Evolutionary conservation across 92 coral and sea anemone genomes (phyloP).

Genomic region (Micromussa lordhowensis): DNA sequence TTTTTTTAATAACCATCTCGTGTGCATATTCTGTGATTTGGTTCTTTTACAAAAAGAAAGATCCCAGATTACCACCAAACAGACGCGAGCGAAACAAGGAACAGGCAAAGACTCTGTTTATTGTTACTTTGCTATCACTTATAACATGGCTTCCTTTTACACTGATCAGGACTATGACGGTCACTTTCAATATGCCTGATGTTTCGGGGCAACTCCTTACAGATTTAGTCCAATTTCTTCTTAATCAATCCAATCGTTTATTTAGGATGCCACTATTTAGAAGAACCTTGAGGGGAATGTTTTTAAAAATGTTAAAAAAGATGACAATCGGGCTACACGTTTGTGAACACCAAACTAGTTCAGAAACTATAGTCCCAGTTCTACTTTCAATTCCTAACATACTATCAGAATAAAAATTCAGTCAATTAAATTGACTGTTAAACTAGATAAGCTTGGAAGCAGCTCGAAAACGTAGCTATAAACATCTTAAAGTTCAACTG

Average conservation of each 20-base stretch:
- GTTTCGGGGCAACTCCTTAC: neutral
- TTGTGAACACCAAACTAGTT: neutral
- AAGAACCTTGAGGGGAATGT: neutral
- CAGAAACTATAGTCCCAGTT: neutral
- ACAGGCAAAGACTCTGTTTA: neutral
- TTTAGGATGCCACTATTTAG: constrained; percentile 20
- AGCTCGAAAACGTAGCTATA: too few relatives aligned
- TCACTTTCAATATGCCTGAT: too few relatives aligned
- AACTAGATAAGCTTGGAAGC: too few relatives aligned
- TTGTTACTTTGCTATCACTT: constrained; percentile 7
- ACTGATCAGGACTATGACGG: neutral
- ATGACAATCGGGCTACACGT: neutral
- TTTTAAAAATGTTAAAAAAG: neutral
- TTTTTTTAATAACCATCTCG: neutral
- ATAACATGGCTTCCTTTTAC: constrained; percentile 19
- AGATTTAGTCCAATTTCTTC: neutral
- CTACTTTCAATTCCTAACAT: neutral
- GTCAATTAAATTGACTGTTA: too few relatives aligned
- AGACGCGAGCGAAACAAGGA: neutral
- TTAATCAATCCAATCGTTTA: constrained; percentile 19
- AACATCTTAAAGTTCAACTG: too few relatives aligned
- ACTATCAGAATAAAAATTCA: too few relatives aligned
- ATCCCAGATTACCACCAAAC: neutral
- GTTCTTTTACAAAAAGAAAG: constrained; percentile 12
- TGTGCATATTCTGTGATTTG: constrained; percentile 12